These are phyloP conservation scores for Nebria salina DNA, from an alignment of 2,888 invertebrate genomes.

Conservation along the genomic window DNA sequence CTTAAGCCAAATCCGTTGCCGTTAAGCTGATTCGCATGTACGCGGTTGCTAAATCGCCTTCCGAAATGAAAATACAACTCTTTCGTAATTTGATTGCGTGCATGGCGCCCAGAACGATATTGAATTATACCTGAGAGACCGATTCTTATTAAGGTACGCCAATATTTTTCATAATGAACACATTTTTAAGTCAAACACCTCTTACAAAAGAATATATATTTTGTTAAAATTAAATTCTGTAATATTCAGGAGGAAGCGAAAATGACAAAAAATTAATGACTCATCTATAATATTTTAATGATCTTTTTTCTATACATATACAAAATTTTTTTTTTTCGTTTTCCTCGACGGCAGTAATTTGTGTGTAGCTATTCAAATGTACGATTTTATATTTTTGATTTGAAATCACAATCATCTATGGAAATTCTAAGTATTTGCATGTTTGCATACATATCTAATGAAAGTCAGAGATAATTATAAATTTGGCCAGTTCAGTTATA, in stretches of 20 bases:
- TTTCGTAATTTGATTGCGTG: conserved; percentile 33
- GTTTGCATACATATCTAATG: background rate
- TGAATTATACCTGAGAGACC: conserved; percentile 40
- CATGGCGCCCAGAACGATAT: conserved; percentile 28
- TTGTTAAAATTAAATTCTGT: no score
- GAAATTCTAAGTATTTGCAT: background rate
- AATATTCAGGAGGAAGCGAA: no score
- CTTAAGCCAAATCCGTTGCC: conserved; percentile 30
- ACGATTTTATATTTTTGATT: background rate
- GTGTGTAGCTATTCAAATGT: background rate
- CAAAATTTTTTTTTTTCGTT: no score
- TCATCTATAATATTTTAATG: no score
- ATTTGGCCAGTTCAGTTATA: background rate
- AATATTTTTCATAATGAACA: background rate
- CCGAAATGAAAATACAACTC: conserved; percentile 39
- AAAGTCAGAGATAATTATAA: conserved; percentile 13
- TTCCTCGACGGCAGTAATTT: no score
- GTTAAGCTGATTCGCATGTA: conserved; percentile 39
- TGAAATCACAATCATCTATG: background rate
- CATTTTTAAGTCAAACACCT: no score
- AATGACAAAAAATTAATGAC: no score
- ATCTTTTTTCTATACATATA: no score
- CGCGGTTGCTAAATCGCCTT: conserved; percentile 16
- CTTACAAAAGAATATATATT: no score
- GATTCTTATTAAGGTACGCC: conserved; percentile 3